Percentiles rank a stretch among this genome's conserved stretches.
phyloP scores from a whole-genome alignment of 2,113 vertebrate species.

The Narcine bancroftii region DNA sequence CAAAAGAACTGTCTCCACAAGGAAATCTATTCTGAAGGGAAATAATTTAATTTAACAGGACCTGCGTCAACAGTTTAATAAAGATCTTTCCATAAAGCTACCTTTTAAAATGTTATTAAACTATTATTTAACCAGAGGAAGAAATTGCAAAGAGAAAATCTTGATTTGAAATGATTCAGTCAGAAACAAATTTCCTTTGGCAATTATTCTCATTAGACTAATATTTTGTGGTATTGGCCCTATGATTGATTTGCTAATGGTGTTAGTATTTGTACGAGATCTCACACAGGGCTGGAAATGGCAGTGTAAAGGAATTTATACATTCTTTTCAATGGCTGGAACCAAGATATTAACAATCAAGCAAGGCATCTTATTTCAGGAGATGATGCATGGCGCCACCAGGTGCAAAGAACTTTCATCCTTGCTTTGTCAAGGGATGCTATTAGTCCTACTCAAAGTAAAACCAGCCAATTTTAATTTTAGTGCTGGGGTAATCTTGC shows the following conservation, averaged over 20 bases:
- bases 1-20: neutral
- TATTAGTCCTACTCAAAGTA: neutral
- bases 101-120: neutral
- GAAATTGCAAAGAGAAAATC: neutral
- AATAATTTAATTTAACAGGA: neutral
- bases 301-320: neutral
- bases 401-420: neutral
- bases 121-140: neutral
- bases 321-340: neutral
- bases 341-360: neutral
- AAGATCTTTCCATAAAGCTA: neutral
- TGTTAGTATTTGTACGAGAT: neutral
- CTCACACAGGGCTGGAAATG: neutral
- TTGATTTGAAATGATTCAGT: neutral
- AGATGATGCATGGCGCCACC: neutral
- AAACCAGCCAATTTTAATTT: neutral
- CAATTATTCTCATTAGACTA: neutral
- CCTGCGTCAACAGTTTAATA: neutral
- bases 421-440: neutral
- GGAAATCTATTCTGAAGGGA: neutral
- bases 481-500: neutral
- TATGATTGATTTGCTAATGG: neutral
- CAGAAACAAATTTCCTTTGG: neutral
- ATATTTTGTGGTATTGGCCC: neutral
- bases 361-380: neutral